Evolutionary conservation across 2,888 invertebrate species (phyloP).

Genomic region (Cephus spinipes): DNA sequence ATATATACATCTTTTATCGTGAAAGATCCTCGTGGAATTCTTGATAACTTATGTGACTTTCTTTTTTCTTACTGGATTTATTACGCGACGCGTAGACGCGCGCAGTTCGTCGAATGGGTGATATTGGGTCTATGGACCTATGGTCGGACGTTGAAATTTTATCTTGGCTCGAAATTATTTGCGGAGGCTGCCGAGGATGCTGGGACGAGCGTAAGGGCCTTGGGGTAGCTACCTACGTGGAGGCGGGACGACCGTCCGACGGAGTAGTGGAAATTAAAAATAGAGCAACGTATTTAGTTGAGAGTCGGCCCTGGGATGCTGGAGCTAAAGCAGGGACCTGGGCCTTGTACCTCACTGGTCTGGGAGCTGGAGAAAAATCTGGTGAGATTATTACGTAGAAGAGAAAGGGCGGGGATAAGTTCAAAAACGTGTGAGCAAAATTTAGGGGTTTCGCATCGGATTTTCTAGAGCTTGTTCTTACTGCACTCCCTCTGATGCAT

Average conservation of each 20-base stretch:
- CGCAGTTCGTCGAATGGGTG: not conserved
- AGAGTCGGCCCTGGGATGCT: not conserved
- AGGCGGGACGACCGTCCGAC: not conserved
- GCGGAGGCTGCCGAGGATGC: not conserved
- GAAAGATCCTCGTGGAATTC: not conserved
- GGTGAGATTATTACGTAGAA: not conserved
- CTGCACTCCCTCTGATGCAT: not conserved
- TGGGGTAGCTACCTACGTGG: conserved; percentile 1
- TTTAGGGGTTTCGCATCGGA: not conserved
- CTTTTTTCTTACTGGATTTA: not conserved
- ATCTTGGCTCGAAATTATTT: not conserved
- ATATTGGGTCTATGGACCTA: not conserved
- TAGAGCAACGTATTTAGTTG: conserved; percentile 4
- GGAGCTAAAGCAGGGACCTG: not conserved
- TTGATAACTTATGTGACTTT: not conserved
- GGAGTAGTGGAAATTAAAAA: conserved; percentile 6
- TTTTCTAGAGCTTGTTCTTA: not conserved
- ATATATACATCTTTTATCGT: not conserved
- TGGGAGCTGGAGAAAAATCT: not conserved
- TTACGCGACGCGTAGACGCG: not conserved
- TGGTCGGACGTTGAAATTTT: not conserved
- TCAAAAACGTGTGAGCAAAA: not conserved
- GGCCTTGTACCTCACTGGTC: not conserved
- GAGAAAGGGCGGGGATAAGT: not conserved
- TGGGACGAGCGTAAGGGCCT: not conserved